Conservation (phyloP, 2,797 vertebrate genomes). For the Phoxinus dragarum region DNA sequence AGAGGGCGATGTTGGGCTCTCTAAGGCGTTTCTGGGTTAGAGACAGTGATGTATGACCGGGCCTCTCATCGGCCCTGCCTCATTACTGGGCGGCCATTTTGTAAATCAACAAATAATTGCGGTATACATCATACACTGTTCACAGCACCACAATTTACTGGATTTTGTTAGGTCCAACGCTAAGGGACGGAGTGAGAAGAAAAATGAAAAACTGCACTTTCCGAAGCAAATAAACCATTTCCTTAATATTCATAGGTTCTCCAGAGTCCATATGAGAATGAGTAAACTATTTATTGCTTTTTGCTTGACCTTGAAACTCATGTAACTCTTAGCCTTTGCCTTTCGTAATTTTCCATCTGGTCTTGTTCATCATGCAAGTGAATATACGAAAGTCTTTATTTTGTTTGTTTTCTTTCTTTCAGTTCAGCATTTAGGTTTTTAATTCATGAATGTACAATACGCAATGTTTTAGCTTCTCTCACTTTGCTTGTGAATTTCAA, state of each 20-base stretch:
- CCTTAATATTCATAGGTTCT: slow-evolving; percentile 25
- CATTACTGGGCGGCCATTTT: slow-evolving; percentile 84
- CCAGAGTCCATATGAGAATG: neutral
- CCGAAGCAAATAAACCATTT: slow-evolving; percentile 45
- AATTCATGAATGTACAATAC: slow-evolving; percentile 5
- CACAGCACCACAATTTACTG: slow-evolving; percentile 68
- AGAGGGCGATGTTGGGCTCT: slow-evolving; percentile 30
- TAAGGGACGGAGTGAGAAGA: slow-evolving; percentile 63
- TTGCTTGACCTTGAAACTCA: slow-evolving; percentile 2
- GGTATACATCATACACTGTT: slow-evolving; percentile 82
- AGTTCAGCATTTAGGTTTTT: slow-evolving; percentile 17
- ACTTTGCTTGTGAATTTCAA: slow-evolving; percentile 38
- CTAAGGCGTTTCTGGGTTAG: slow-evolving; percentile 50
- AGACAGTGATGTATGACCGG: slow-evolving; percentile 83
- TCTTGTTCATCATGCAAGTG: neutral
- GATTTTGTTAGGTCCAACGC: slow-evolving; percentile 70
- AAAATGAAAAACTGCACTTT: slow-evolving; percentile 58
- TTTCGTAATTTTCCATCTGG: neutral
- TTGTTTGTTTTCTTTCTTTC: slow-evolving; percentile 5
- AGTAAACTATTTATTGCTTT: neutral
- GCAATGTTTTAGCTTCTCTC: slow-evolving; percentile 16
- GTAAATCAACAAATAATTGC: slow-evolving; percentile 87
- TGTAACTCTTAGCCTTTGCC: neutral
- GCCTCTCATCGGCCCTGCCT: slow-evolving; percentile 77
- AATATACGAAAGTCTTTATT: neutral